Evolutionary conservation across 2,113 vertebrate genomes (phyloP).

Genomic region (Tetrax tetrax): DNA sequence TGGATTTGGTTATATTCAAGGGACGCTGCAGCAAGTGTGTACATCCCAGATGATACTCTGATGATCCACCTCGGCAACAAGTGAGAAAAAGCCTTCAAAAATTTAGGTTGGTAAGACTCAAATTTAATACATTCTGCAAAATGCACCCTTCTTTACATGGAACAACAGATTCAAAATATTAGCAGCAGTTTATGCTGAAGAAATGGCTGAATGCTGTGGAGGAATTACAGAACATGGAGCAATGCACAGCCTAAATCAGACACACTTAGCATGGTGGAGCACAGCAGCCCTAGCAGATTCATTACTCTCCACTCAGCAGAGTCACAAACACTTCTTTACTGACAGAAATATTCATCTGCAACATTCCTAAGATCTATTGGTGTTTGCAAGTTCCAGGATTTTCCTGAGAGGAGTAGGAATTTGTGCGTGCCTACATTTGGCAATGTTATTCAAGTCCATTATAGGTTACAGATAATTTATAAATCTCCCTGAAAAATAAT

Average conservation of each 20-base stretch:
- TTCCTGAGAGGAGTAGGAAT: not conserved
- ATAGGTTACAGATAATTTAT: not conserved
- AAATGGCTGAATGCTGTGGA: not conserved
- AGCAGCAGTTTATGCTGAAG: not conserved
- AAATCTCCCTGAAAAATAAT: not conserved
- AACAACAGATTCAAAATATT: not conserved
- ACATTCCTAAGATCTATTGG: not conserved
- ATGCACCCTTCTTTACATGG: not conserved
- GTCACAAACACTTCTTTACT: not conserved
- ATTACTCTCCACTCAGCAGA: not conserved
- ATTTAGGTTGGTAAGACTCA: not conserved
- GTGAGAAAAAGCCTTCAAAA: slow-evolving; percentile 1
- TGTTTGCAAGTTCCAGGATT: not conserved
- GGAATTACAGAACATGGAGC: not conserved
- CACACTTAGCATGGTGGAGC: not conserved
- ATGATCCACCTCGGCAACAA: not conserved
- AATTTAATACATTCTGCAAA: slow-evolving; percentile 1
- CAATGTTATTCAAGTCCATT: not conserved
- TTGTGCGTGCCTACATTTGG: not conserved
- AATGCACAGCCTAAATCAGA: not conserved
- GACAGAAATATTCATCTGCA: not conserved
- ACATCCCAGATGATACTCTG: not conserved
- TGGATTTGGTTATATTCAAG: not conserved
- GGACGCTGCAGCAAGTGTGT: not conserved
- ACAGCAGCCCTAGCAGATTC: not conserved